Conservation (phyloP, 2,888 invertebrate genomes). For the Geotrupes spiniger region DNA sequence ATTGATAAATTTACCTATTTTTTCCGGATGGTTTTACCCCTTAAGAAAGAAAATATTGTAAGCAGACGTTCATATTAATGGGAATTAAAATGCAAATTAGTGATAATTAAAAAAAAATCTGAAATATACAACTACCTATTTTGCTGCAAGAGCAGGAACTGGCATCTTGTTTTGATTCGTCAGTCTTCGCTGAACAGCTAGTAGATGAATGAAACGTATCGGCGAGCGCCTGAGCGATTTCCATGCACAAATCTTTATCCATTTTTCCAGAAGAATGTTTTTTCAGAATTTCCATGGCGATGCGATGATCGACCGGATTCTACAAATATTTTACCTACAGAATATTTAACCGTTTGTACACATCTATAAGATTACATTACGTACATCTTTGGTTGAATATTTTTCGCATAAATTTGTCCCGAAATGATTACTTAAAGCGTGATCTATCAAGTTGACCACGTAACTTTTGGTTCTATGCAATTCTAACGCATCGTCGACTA, state of each 20-base stretch:
- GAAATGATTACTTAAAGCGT: constrained; percentile 49
- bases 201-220: constrained; percentile 29
- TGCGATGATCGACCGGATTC: constrained; percentile 33
- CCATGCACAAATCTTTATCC: constrained; percentile 39
- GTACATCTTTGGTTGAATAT: constrained; percentile 25
- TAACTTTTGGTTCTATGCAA: constrained; percentile 50
- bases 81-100: too few relatives aligned
- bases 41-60: too few relatives aligned
- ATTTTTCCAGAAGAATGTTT: constrained; percentile 32
- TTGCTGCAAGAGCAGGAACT: constrained; percentile 25
- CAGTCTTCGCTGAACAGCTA: constrained; percentile 32
- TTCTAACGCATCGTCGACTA: constrained; percentile 42
- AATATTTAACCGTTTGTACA: background rate
- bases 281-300: constrained; percentile 39
- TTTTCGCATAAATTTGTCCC: constrained; percentile 38
- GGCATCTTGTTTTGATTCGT: constrained; percentile 10
- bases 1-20: too few relatives aligned
- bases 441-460: constrained; percentile 51
- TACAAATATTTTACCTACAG: constrained; percentile 4
- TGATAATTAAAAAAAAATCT: too few relatives aligned
- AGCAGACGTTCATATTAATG: too few relatives aligned
- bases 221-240: constrained; percentile 39
- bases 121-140: too few relatives aligned
- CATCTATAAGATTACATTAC: background rate
- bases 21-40: too few relatives aligned